These are phyloP conservation scores for Cervus canadensis DNA, from an alignment of 2,113 vertebrate species.

Conservation along the genomic window DNA sequence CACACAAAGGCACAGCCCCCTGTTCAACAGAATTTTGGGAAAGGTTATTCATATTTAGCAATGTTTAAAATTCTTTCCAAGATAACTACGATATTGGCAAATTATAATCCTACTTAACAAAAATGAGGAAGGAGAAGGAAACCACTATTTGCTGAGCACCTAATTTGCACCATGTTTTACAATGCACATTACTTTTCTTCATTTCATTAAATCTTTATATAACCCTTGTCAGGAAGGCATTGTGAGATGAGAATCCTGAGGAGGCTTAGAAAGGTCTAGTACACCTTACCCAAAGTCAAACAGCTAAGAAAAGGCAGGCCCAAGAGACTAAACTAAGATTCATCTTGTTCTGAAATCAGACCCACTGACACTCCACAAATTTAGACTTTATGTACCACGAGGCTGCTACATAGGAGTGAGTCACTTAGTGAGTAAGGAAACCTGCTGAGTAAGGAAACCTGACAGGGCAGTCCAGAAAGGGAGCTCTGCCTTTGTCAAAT, in stretches of 20 bases:
- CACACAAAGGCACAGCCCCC: neutral
- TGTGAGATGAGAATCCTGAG: neutral
- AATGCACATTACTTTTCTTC: neutral
- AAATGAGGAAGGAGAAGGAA: neutral
- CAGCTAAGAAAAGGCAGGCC: neutral
- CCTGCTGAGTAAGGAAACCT: neutral
- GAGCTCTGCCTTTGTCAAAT: neutral
- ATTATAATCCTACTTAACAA: slow-evolving; percentile 3
- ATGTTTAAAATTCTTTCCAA: neutral
- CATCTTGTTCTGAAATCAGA: neutral
- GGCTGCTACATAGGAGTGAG: neutral
- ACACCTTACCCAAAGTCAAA: neutral
- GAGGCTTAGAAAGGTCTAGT: neutral
- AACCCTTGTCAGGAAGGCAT: neutral
- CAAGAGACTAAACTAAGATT: neutral
- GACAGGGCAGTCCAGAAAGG: neutral
- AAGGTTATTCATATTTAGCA: neutral
- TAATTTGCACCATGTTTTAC: neutral
- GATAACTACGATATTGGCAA: neutral
- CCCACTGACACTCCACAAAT: neutral
- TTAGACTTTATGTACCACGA: neutral
- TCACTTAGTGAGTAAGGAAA: neutral
- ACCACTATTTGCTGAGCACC: neutral
- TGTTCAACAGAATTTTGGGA: neutral
- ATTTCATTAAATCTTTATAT: slow-evolving; percentile 6